Base-by-base conservation (phyloP, 2,113 vertebrate species). In the Eptesicus fuscus region DNA sequence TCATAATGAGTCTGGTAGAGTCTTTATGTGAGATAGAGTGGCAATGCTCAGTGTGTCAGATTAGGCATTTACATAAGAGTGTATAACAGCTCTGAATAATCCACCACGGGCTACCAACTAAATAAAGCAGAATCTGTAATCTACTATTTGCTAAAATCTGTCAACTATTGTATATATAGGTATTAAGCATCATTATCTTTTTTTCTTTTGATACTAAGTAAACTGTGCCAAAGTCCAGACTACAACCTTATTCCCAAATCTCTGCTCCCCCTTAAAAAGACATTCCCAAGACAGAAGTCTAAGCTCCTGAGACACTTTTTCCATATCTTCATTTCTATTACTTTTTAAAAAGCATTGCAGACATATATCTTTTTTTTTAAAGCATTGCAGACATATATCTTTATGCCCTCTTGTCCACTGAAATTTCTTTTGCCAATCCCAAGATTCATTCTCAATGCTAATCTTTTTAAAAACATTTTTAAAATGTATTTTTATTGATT, bases 1-100 rank as follows among this genome's bases (percentile, higher is more conserved):
- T 25, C 14, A 82, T 87, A 91, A 91, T 90, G n/a, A 88, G 8
- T 88, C 23, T 28, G 90, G 13, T 28, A 44, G 53, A 49, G 7
- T 73, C 51, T 93, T 77, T 63, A 76, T 0, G 1, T 83, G 74
- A 22, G 32, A 74, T 44, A 82, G 4, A 88, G 17, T n/a, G 77
- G 44, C 35, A 94, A 79, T 51, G 8, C 11, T 78, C 35, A 35
- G 20, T 25, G 0, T 78, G 40, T 61, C 25, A 76, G 71, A 97
- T 90, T 93, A 95, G 28, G 74, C 78, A 95, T 95, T 93, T 92
- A 69, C 40, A 59, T 88, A 88, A 90, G 32, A 91, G 51, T 32
- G 51, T 22, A 30, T 42, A 74, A 67, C 37, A 71, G 7, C 37
- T 92, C 28, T 63, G 47, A 92, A 78, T 67, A 92, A 93, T 80